Conservation (phyloP, 2,113 vertebrate species). For the Myrmecophaga tridactyla region DNA sequence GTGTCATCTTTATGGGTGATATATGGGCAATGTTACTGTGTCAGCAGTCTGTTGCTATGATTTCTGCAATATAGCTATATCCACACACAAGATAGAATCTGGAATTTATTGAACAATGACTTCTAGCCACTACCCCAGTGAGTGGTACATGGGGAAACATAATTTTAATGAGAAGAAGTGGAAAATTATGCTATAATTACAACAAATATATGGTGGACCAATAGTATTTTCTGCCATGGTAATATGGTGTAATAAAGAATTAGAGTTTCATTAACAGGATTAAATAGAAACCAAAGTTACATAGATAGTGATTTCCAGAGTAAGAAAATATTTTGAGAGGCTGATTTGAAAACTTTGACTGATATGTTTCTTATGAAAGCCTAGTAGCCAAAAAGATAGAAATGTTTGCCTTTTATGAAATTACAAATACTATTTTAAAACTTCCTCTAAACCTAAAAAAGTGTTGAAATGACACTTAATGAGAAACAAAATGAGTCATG, state of each 20-base stretch:
- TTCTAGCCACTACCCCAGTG: neutral
- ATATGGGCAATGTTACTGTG: too few relatives aligned
- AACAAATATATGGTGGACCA: neutral
- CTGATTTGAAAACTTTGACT: neutral
- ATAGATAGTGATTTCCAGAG: too few relatives aligned
- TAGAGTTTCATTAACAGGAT: too few relatives aligned
- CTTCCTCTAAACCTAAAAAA: too few relatives aligned
- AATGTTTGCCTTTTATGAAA: too few relatives aligned
- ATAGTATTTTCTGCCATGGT: neutral
- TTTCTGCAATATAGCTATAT: neutral
- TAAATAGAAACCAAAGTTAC: too few relatives aligned
- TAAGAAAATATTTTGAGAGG: neutral
- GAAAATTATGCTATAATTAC: neutral
- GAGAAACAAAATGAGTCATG: too few relatives aligned
- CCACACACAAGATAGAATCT: neutral
- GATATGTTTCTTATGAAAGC: neutral
- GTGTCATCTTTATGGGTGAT: too few relatives aligned
- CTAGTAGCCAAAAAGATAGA: too few relatives aligned
- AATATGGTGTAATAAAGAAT: neutral
- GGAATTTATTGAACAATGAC: neutral
- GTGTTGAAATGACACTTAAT: too few relatives aligned
- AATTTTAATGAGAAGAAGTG: neutral
- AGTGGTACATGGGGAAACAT: neutral
- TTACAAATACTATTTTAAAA: too few relatives aligned
- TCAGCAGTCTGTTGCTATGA: neutral